Percentiles rank a stretch among this genome's conserved stretches.
Conservation (phyloP, 2,797 vertebrate species). For the Denticeps clupeoides region DNA sequence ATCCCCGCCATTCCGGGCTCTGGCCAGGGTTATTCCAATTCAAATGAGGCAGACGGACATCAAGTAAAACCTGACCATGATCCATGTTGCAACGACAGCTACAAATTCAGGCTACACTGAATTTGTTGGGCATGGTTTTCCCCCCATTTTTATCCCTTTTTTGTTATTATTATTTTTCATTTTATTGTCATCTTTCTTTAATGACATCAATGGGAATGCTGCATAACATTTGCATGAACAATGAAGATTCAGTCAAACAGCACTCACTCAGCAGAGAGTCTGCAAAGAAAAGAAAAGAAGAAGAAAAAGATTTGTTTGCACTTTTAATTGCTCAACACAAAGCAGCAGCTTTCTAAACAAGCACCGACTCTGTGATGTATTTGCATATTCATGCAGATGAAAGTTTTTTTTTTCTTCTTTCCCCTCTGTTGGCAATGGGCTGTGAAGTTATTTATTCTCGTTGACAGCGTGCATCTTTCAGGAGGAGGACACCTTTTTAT, state of each 20-base stretch:
- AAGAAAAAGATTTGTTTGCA: constrained; percentile 52
- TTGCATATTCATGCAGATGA: constrained; percentile 58
- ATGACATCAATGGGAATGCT: constrained; percentile 21
- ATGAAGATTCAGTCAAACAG: constrained; percentile 14
- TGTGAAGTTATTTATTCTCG: constrained; percentile 52
- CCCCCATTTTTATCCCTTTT: not conserved
- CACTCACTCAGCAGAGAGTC: constrained; percentile 1
- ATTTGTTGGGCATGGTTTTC: constrained; percentile 15
- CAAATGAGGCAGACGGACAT: no score
- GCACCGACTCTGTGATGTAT: constrained; percentile 44
- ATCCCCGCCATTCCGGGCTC: constrained; percentile 6
- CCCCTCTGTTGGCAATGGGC: constrained; percentile 33
- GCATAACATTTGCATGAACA: constrained; percentile 24
- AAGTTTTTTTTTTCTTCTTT: constrained; percentile 24
- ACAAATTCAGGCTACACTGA: constrained; percentile 10
- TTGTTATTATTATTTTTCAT: not conserved
- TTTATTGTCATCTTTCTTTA: constrained; percentile 6
- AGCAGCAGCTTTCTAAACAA: constrained; percentile 59
- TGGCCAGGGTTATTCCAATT: no score
- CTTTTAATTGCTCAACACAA: constrained; percentile 65
- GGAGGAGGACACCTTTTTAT: constrained; percentile 31
- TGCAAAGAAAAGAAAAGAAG: constrained; percentile 7
- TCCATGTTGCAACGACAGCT: no score
- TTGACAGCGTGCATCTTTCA: constrained; percentile 44
- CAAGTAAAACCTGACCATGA: no score